These are phyloP conservation scores for Morelia viridis DNA, from an alignment of 2,797 vertebrate genomes.

Conservation along the genomic window DNA sequence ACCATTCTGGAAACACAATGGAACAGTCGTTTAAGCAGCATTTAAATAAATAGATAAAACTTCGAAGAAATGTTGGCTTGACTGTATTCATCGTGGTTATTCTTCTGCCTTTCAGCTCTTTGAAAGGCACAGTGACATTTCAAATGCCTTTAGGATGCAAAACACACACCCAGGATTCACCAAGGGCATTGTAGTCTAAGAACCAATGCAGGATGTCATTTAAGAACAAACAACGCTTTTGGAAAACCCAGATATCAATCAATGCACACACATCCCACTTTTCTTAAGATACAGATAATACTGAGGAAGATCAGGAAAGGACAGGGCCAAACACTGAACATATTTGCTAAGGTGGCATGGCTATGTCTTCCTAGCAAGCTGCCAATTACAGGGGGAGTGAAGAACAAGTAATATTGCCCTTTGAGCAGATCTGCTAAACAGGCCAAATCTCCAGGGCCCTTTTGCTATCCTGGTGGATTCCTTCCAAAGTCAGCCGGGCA, in stretches of 20 bases:
- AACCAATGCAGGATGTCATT: conserved; percentile 44
- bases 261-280: neutral
- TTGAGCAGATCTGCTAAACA: neutral
- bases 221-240: conserved; percentile 54
- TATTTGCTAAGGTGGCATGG: conserved; percentile 27
- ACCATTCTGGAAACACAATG: neutral
- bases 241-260: conserved; percentile 60
- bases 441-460: neutral
- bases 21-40: neutral
- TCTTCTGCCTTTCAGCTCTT: conserved; percentile 55
- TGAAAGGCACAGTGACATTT: conserved; percentile 59
- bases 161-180: conserved; percentile 37
- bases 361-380: conserved; percentile 52
- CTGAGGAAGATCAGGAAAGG: conserved; percentile 30
- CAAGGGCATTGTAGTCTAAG: conserved; percentile 46
- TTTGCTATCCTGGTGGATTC: neutral
- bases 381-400: conserved; percentile 10
- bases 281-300: conserved; percentile 50
- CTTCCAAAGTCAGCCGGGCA: neutral
- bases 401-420: conserved; percentile 18
- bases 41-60: conserved; percentile 4
- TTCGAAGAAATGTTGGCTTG: conserved; percentile 55
- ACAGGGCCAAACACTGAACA: conserved; percentile 28
- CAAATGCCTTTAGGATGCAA: conserved; percentile 54
- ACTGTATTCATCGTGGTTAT: neutral